phyloP scores from a whole-genome alignment of 2,888 invertebrate genomes.

The Octonoba sinensis region DNA sequence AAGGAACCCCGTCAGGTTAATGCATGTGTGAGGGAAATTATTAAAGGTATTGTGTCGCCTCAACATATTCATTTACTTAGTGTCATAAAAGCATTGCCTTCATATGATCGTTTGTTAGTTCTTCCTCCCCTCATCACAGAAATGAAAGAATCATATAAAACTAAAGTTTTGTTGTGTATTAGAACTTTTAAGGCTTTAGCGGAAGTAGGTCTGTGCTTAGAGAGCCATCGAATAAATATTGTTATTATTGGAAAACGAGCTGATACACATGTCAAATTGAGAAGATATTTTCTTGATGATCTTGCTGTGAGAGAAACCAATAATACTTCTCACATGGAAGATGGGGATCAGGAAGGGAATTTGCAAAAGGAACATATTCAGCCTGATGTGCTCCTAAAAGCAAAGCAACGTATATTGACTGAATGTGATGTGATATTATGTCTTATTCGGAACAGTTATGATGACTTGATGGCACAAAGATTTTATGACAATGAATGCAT shows the following conservation, averaged over 20 bases:
- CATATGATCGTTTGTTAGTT: conserved; percentile 23
- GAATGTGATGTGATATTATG: conserved; percentile 81
- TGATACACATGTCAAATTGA: conserved; percentile 33
- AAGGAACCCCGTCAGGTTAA: neutral
- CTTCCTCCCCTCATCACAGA: conserved; percentile 24
- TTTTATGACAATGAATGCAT: conserved; percentile 73
- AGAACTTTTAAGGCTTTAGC: conserved; percentile 36
- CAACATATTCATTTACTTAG: conserved; percentile 41
- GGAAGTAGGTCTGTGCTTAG: conserved; percentile 40
- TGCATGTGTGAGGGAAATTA: conserved; percentile 33
- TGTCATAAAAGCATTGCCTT: conserved; percentile 30
- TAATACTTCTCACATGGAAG: neutral
- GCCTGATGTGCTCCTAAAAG: neutral
- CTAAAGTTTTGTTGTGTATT: conserved; percentile 47
- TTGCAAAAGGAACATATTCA: conserved; percentile 68
- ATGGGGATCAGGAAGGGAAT: too few relatives aligned
- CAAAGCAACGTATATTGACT: conserved; percentile 53
- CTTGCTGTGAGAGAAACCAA: conserved; percentile 5
- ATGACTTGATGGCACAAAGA: conserved; percentile 52
- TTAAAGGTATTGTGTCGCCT: conserved; percentile 31
- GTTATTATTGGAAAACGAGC: conserved; percentile 28
- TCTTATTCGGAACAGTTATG: conserved; percentile 76
- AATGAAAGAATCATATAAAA: conserved; percentile 22
- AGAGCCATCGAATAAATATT: conserved; percentile 6
- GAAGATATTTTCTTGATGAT: conserved; percentile 39